Conservation (phyloP, 1,140 invertebrate species). For the Leptinotarsa undecemlineata region DNA sequence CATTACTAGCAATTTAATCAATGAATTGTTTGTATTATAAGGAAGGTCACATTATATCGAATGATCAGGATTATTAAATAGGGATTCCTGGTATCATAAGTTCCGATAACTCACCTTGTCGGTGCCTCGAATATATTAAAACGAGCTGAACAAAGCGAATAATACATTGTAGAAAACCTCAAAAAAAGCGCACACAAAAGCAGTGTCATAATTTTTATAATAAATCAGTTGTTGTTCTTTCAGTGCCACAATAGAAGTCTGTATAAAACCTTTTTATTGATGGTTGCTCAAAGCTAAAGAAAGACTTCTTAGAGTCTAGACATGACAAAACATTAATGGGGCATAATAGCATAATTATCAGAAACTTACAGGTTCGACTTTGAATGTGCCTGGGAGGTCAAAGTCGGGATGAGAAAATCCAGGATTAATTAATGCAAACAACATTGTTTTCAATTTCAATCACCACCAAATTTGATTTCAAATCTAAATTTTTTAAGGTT, state of each 20-base stretch:
- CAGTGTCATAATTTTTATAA: neutral
- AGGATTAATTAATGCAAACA: too few relatives aligned
- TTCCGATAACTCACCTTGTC: neutral
- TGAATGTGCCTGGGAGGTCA: neutral
- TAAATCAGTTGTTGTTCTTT: constrained; percentile 4
- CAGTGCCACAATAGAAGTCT: neutral
- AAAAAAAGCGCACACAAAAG: neutral
- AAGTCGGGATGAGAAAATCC: too few relatives aligned
- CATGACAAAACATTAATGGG: neutral
- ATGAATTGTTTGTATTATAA: too few relatives aligned
- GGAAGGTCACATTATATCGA: too few relatives aligned
- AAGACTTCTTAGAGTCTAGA: neutral
- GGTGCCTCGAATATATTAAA: neutral
- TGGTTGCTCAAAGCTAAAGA: neutral
- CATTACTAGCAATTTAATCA: too few relatives aligned
- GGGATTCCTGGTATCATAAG: too few relatives aligned
- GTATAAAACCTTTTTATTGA: constrained; percentile 1
- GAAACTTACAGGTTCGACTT: neutral
- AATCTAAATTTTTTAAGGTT: too few relatives aligned
- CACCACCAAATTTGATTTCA: too few relatives aligned
- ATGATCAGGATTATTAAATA: too few relatives aligned
- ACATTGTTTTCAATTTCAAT: too few relatives aligned
- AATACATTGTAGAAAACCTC: neutral
- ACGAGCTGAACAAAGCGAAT: neutral
- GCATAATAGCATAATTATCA: neutral